phyloP scores from a whole-genome alignment of 2,113 vertebrate genomes.

The Paramisgurnus dabryanus region DNA sequence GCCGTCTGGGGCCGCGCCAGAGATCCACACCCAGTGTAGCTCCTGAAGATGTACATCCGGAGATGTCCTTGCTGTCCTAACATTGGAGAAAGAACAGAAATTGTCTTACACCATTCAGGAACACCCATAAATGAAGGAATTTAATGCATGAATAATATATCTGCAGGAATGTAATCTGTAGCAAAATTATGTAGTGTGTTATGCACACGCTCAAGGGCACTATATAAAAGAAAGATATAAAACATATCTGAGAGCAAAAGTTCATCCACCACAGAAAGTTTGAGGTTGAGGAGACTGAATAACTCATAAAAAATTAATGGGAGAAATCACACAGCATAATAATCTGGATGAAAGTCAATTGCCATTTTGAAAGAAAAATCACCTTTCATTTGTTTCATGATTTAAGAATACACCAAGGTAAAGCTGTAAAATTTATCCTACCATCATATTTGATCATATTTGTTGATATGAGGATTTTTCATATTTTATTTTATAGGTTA shows the following conservation, averaged over 20 bases:
- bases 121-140: not conserved
- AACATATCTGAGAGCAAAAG: not conserved
- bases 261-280: no score
- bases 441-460: no score
- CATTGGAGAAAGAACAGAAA: conserved; percentile 17
- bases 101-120: not conserved
- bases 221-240: not conserved
- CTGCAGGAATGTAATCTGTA: not conserved
- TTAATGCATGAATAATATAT: not conserved
- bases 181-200: not conserved
- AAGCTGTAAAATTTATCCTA: no score
- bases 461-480: no score
- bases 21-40: conserved; percentile 85
- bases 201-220: not conserved
- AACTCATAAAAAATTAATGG: no score
- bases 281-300: no score
- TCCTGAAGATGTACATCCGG: conserved; percentile 74
- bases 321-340: no score
- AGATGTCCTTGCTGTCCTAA: conserved; percentile 81
- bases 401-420: no score
- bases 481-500: no score
- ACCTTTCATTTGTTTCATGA: no score
- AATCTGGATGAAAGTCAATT: no score
- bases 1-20: conserved; percentile 84
- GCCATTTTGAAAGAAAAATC: no score